Evolutionary conservation across 2,797 vertebrate genomes (phyloP).

Genomic region (Thamnophis elegans): DNA sequence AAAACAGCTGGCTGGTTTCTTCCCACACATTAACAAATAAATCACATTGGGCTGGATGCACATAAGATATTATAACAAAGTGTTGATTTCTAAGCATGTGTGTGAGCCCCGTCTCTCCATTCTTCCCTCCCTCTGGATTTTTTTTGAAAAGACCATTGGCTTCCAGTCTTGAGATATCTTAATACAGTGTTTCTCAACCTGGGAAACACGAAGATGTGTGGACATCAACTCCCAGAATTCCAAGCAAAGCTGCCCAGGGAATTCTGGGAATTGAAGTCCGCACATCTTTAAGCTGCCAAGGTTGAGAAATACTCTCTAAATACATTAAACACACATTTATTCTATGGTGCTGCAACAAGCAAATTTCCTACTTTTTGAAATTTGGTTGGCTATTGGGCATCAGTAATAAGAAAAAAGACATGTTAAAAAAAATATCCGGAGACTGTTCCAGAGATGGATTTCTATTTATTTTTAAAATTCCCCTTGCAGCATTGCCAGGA

Average conservation of each 20-base stretch:
- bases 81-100: background rate
- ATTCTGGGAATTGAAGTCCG: background rate
- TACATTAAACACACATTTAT: background rate
- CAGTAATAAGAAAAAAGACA: background rate
- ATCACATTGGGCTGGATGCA: background rate
- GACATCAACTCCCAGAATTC: background rate
- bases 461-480: background rate
- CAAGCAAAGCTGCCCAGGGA: background rate
- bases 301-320: background rate
- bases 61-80: background rate
- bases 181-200: background rate
- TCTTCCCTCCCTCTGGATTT: background rate
- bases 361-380: background rate
- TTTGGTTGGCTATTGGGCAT: background rate
- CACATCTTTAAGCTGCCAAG: background rate
- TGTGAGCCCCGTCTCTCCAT: background rate
- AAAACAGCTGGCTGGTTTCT: background rate
- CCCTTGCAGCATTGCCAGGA: background rate
- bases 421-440: background rate
- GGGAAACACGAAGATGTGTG: background rate
- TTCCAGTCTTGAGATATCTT: background rate
- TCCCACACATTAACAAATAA: background rate
- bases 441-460: background rate
- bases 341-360: background rate
- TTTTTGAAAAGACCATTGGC: background rate